Evolutionary conservation across 2,797 vertebrate genomes (phyloP), one percentile per base, ranked within the genome.

Genomic region (Numenius phaeopus): DNA sequence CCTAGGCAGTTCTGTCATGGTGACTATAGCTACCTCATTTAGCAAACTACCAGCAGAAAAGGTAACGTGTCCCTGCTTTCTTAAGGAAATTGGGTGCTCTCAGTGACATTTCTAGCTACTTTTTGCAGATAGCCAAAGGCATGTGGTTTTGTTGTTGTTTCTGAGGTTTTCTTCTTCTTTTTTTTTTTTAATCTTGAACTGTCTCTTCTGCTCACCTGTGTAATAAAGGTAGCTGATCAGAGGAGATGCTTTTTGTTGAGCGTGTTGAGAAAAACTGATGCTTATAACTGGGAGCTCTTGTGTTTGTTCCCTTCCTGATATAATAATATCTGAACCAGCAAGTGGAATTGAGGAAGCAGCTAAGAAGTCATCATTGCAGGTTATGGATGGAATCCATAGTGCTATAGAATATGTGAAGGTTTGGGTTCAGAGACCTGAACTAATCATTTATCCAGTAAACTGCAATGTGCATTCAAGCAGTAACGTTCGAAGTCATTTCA

Each of bases 121-220:
- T 57, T 44, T 83, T 93, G 26, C 19, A 71, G 37, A 22, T 52
- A 75, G 21, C 69, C 15, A 34, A 32, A 67, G 29, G 30, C 40
- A 4, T 20, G 23, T 37, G 19, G 0, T 32, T 69, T 71, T 77
- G 8, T 32, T 90, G 27, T 18, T 58, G 23, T 81, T 65, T 15
- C 27, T 85, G 26, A 0, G 7, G 10, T 75, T 61, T 52, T 32
- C 26, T 39, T 26, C 2, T 2, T 7, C 2, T 16, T 2, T 20
- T 5, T 14, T 10, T 20, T 7, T 21, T 9, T 4, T 32, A 1
- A 17, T 61, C 11, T 19, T 49, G 32, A 19, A 16, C 22, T 73
- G 11, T 55, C 24, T 66, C 19, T 62, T 86, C 64, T 91, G 40
- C 19, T 93, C 5, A 6, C 37, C 78, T 46, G 2, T 65, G 7